These are phyloP conservation scores for Dolichotis patagonum DNA, from an alignment of 2,113 vertebrate species.

Conservation along the genomic window DNA sequence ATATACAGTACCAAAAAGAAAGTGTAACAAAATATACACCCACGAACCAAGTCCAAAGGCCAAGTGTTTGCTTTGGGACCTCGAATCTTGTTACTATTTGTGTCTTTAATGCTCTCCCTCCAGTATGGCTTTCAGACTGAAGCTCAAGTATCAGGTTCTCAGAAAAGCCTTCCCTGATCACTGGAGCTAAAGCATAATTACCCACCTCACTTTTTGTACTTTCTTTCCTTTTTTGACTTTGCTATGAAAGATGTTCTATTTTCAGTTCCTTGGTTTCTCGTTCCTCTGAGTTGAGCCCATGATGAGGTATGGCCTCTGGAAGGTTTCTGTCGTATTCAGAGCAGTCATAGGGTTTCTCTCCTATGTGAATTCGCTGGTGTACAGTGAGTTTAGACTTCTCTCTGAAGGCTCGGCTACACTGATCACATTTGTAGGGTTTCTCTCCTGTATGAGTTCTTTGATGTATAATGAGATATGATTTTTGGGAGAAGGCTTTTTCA, in stretches of 20 bases:
- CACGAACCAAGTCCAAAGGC: background rate
- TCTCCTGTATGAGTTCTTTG: conserved; percentile 69
- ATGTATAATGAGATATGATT: conserved; percentile 72
- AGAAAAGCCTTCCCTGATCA: conserved; percentile 2
- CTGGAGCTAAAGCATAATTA: background rate
- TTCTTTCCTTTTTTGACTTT: background rate
- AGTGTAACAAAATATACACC: background rate
- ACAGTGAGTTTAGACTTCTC: conserved; percentile 62
- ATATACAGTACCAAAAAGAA: background rate
- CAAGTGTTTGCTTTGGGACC: conserved; percentile 10
- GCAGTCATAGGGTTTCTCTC: conserved; percentile 37
- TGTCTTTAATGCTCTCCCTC: conserved; percentile 9
- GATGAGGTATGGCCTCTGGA: background rate
- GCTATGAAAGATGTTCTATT: conserved; percentile 22
- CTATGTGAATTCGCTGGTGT: conserved; percentile 51
- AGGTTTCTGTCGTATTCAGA: conserved; percentile 43
- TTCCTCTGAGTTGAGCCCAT: conserved; percentile 10
- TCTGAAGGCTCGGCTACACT: conserved; percentile 58
- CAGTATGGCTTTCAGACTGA: background rate
- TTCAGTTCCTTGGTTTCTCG: conserved; percentile 51
- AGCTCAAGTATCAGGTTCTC: conserved; percentile 25
- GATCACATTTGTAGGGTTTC: conserved; percentile 61
- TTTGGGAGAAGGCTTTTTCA: conserved; percentile 66
- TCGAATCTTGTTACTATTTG: conserved; percentile 34
- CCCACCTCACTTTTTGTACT: background rate